Evolutionary conservation across 2,888 invertebrate species (phyloP).

Genomic region (Drepanosiphum platanoidis): DNA sequence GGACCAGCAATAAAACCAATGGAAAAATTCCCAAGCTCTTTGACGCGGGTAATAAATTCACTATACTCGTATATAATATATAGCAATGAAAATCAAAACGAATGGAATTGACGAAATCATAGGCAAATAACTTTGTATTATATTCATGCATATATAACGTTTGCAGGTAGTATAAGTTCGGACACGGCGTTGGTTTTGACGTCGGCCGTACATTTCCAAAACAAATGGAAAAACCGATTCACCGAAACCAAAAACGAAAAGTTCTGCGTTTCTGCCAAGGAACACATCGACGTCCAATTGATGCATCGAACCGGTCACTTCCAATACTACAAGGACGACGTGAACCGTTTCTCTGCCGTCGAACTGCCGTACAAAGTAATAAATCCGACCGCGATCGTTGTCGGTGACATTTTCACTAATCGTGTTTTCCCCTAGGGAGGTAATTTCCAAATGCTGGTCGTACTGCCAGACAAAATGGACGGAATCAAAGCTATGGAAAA

Average conservation of each 20-base stretch:
- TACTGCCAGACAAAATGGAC: slow-evolving; percentile 76
- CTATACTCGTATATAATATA: not conserved
- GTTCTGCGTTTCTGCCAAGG: slow-evolving; percentile 73
- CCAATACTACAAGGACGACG: slow-evolving; percentile 68
- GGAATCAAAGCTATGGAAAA: slow-evolving; percentile 74
- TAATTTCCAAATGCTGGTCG: slow-evolving; percentile 79
- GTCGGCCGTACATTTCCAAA: slow-evolving; percentile 36
- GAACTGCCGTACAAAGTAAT: slow-evolving; percentile 76
- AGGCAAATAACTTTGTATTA: not conserved
- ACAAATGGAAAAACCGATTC: not conserved
- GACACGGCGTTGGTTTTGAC: not conserved
- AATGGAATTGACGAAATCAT: not conserved
- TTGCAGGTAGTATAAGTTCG: not conserved
- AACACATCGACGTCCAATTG: slow-evolving; percentile 75
- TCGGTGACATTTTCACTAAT: too few species aligned
- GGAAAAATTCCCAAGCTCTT: slow-evolving; percentile 38
- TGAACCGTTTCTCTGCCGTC: slow-evolving; percentile 72
- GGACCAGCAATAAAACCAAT: slow-evolving; percentile 12
- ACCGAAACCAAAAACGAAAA: slow-evolving; percentile 64
- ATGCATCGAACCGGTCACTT: slow-evolving; percentile 74
- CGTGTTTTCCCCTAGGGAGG: not conserved
- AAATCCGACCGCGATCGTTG: not conserved
- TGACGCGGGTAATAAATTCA: slow-evolving; percentile 2
- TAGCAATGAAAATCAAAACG: too few species aligned
- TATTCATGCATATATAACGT: not conserved